Evolutionary conservation across 2,797 vertebrate genomes (phyloP).

Genomic region (Carcharodon carcharias): DNA sequence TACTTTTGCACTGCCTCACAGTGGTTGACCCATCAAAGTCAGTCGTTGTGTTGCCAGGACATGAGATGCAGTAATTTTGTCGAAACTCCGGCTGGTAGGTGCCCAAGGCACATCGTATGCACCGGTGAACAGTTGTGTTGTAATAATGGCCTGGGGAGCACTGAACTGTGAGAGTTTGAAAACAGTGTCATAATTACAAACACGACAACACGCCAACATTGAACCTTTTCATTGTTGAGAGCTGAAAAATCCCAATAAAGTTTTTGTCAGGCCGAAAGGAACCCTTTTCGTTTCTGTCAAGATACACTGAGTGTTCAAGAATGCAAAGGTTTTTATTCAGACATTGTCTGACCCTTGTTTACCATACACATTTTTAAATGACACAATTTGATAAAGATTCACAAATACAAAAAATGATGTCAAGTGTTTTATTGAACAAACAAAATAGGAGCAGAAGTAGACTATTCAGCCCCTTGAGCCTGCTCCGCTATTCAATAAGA

Average conservation of each 20-base stretch:
- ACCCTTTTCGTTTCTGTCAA: background rate
- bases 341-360: background rate
- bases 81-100: slow-evolving; percentile 93
- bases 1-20: slow-evolving; percentile 96
- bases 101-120: slow-evolving; percentile 86
- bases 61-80: slow-evolving; percentile 93
- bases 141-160: slow-evolving; percentile 93
- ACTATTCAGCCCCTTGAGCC: too few relatives aligned
- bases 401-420: background rate
- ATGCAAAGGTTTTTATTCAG: background rate
- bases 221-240: background rate
- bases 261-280: background rate
- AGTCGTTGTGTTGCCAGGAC: slow-evolving; percentile 92
- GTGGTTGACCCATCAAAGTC: slow-evolving; percentile 95
- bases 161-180: slow-evolving; percentile 64
- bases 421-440: background rate
- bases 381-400: background rate
- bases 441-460: too few relatives aligned
- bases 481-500: too few relatives aligned
- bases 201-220: background rate
- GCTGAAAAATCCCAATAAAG: background rate
- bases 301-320: background rate
- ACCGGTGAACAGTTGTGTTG: slow-evolving; percentile 87
- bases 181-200: slow-evolving; percentile 12
- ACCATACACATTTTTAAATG: background rate